Conservation (phyloP, 2,888 invertebrate species). For the Hartigia nigra region DNA sequence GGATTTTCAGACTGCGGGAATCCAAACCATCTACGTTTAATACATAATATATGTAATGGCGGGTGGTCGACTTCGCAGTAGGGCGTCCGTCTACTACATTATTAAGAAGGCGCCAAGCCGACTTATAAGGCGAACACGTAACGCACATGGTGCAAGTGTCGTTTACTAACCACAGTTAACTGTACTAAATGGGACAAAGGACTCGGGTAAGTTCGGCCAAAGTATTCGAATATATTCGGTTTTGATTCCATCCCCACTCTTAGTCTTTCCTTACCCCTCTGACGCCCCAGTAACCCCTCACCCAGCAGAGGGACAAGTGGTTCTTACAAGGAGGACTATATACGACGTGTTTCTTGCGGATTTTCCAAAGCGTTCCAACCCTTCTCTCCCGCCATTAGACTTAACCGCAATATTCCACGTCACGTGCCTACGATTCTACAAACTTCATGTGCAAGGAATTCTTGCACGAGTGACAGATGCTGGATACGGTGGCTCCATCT, state of each 20-base stretch:
- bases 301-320: background rate
- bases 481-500: background rate
- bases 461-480: background rate
- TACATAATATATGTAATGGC: conserved; percentile 6
- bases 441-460: background rate
- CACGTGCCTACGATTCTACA: background rate
- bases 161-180: background rate
- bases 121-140: background rate
- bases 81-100: background rate
- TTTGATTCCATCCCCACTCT: background rate
- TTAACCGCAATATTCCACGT: conserved; percentile 5
- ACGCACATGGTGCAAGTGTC: background rate
- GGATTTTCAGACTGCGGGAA: background rate
- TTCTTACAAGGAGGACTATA: background rate
- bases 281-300: background rate
- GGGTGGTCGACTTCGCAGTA: background rate
- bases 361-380: background rate
- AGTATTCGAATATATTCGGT: background rate
- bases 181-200: background rate
- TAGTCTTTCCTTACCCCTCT: background rate
- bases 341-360: background rate
- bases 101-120: background rate
- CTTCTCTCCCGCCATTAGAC: background rate
- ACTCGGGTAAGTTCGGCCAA: background rate
- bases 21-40: background rate